Conservation (phyloP, 2,797 vertebrate species). For the Orientallactaga sibirica region DNA sequence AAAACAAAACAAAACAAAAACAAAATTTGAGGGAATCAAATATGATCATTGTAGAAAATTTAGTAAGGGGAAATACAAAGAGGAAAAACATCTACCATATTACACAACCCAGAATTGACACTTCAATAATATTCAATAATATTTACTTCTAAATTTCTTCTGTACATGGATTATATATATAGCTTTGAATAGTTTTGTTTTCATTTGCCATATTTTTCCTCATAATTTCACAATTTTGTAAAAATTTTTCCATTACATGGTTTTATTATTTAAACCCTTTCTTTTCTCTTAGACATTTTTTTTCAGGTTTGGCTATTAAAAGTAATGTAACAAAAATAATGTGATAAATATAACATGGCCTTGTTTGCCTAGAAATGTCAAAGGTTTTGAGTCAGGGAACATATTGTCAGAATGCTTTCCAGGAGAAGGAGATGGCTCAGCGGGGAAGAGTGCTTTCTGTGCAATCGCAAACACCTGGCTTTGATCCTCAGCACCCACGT, state of each 20-base stretch:
- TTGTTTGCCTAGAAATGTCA: background rate
- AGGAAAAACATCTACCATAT: slow-evolving; percentile 31
- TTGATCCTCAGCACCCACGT: no score
- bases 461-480: no score
- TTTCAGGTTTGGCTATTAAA: background rate
- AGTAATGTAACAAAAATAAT: slow-evolving; percentile 46
- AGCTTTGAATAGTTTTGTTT: background rate
- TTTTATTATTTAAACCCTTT: slow-evolving; percentile 41
- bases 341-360: background rate
- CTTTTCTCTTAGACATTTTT: background rate
- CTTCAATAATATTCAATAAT: background rate
- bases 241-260: background rate
- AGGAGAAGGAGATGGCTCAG: background rate
- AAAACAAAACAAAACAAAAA: no score
- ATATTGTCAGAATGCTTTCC: slow-evolving; percentile 50
- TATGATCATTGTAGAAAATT: background rate
- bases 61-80: background rate
- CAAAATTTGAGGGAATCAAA: background rate
- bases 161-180: background rate
- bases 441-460: no score
- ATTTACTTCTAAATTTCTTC: background rate
- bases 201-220: background rate
- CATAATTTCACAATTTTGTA: background rate
- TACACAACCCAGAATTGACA: background rate
- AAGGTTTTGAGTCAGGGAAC: background rate